Base-by-base conservation (phyloP, 1,140 invertebrate species). In the Drosophila grimshawi region DNA sequence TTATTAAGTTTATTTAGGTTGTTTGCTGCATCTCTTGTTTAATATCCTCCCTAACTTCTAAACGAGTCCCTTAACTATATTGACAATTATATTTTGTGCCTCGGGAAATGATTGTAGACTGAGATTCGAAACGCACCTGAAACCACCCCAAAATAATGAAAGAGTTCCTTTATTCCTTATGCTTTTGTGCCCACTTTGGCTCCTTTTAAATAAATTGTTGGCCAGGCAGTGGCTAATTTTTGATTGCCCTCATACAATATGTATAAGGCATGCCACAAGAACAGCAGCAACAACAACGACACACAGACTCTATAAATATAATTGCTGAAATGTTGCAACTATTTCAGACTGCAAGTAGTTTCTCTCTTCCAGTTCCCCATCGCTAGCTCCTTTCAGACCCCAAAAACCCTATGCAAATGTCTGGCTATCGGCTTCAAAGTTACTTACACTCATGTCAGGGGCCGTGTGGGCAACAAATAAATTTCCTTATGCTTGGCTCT, bases 271-370 rank as follows among this genome's bases (percentile, higher is more conserved):
- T 39, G 37, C 37, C 37, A 39, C 37, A 43, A 43, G 10, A 43
- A 43, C 10, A 43, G 39, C 10, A 8, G 10, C 39, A 43, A 39
- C 7, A n/a, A 30, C 5, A 11, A 41, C 33, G 3, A 1, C 46
- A 39, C 6, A 62, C 43, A 65, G 39, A 66, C 56, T 68, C 67
- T 74, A 78, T 78, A 86, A 67, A 80, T 68, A 79, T 88, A 86
- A 86, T 86, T 86, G 82, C 79, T 71, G 41, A 67, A 80, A 85
- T 80, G 73, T 80, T 75, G 80, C 81, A 76, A 76, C 76, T 70
- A 66, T 79, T 79, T 75, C 10, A 48, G 57, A 49, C 37, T 59
- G 33, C 51, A 46, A 7, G 27, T 39, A 63, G 33, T 10, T 60
- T 4, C 37, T 10, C 8, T 11, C 37, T 32, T 52, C 51, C 27